These are phyloP conservation scores for Porites rus DNA, from an alignment of 92 coral and sea anemone species.

Conservation along the genomic window DNA sequence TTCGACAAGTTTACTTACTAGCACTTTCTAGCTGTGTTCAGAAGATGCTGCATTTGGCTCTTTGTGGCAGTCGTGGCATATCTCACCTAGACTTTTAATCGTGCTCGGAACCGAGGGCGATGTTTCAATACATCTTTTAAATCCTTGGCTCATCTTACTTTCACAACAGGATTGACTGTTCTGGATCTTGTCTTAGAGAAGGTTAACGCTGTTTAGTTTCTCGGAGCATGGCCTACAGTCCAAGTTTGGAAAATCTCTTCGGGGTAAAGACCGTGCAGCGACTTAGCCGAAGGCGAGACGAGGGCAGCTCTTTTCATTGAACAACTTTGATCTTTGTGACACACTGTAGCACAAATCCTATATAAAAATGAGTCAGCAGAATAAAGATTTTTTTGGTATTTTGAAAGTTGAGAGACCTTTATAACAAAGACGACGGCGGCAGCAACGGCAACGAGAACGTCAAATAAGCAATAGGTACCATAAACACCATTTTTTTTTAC, in stretches of 20 bases:
- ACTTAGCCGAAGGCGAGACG: neutral
- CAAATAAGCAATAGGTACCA: neutral
- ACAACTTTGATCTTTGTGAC: slow-evolving; percentile 13
- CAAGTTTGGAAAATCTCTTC: slow-evolving; percentile 14
- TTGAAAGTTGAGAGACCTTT: too few species aligned
- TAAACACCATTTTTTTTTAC: too few species aligned
- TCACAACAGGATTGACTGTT: too few species aligned
- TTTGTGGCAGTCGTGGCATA: too few species aligned
- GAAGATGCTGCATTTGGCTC: too few species aligned
- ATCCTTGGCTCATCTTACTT: slow-evolving; percentile 13
- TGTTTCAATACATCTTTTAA: slow-evolving; percentile 23
- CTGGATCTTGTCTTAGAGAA: slow-evolving; percentile 9
- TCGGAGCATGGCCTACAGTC: slow-evolving; percentile 11
- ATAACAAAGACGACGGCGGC: neutral
- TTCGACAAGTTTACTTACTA: too few species aligned
- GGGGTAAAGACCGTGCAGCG: neutral
- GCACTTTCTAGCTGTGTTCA: too few species aligned
- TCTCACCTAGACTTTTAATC: slow-evolving; percentile 3
- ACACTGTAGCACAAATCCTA: neutral
- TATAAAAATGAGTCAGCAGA: neutral
- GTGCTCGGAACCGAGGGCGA: slow-evolving; percentile 4
- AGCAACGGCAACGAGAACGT: neutral
- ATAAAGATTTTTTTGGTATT: too few species aligned
- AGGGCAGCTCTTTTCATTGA: slow-evolving; percentile 10
- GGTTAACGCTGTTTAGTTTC: neutral